These are phyloP conservation scores for Crossaster papposus DNA, from an alignment of 53 echinoderm and acorn worm genomes.

Conservation along the genomic window DNA sequence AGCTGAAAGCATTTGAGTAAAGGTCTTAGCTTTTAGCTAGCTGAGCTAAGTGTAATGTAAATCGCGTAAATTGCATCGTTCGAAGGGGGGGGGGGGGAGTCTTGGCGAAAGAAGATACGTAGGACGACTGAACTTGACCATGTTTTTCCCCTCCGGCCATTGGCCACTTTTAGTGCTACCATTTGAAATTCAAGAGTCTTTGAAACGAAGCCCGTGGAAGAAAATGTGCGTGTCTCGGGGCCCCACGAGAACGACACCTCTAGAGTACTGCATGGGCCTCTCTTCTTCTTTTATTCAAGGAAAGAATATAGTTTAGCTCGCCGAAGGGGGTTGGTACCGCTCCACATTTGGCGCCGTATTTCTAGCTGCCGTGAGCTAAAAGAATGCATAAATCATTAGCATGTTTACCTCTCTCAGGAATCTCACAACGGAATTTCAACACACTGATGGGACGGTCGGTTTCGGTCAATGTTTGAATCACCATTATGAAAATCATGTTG, in stretches of 20 bases:
- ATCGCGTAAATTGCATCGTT: constrained; percentile 23
- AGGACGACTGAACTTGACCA: constrained; percentile 32
- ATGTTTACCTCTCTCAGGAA: background rate
- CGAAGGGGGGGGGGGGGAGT: background rate
- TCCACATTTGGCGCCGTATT: constrained; percentile 12
- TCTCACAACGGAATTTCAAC: too few species aligned
- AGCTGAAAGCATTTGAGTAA: background rate
- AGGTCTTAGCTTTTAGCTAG: background rate
- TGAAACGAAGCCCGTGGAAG: constrained; percentile 3
- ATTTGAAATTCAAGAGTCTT: constrained; percentile 42
- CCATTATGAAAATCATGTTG: too few species aligned
- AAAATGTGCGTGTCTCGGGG: constrained; percentile 6
- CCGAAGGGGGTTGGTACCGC: background rate
- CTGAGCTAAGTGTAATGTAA: constrained; percentile 15
- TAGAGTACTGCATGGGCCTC: background rate
- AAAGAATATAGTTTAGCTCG: background rate
- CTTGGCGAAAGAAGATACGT: background rate
- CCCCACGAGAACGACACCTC: constrained; percentile 6
- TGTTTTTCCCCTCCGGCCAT: background rate
- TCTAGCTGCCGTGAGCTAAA: background rate
- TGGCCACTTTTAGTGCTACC: constrained; percentile 1
- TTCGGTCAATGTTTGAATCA: too few species aligned
- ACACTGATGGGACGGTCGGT: too few species aligned
- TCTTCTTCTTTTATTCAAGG: background rate
- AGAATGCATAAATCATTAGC: background rate